These are phyloP conservation scores for Julus scandinavius DNA, from an alignment of 2,888 invertebrate genomes.

Conservation along the genomic window DNA sequence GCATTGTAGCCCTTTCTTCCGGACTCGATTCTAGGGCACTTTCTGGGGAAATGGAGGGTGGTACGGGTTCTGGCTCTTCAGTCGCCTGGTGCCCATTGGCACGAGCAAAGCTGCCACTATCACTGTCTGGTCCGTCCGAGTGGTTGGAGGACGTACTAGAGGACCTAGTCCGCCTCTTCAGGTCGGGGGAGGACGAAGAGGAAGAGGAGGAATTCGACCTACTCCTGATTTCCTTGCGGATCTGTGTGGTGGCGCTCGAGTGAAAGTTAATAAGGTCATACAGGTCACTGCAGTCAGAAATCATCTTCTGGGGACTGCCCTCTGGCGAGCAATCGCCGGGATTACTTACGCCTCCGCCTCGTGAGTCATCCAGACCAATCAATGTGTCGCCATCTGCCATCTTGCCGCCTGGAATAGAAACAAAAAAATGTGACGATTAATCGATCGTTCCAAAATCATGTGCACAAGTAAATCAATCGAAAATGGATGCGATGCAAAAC, in stretches of 20 bases:
- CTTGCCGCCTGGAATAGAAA: slow-evolving; percentile 31
- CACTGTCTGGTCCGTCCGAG: slow-evolving; percentile 53
- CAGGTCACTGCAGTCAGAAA: slow-evolving; percentile 57
- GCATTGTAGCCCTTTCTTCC: slow-evolving; percentile 46
- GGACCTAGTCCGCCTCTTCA: slow-evolving; percentile 49
- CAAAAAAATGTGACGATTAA: background rate
- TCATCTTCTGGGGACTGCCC: slow-evolving; percentile 55
- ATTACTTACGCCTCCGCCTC: slow-evolving; percentile 54
- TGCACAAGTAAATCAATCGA: background rate
- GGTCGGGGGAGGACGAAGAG: slow-evolving; percentile 20
- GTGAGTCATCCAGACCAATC: slow-evolving; percentile 51
- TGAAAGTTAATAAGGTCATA: slow-evolving; percentile 56
- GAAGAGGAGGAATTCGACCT: background rate
- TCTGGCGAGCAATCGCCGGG: slow-evolving; percentile 53
- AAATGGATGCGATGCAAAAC: background rate
- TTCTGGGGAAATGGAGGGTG: slow-evolving; percentile 41
- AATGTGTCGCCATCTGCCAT: slow-evolving; percentile 54
- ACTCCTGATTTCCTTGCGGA: background rate
- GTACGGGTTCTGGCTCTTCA: background rate
- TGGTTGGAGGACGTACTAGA: slow-evolving; percentile 48
- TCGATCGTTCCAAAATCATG: background rate
- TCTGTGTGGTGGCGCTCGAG: slow-evolving; percentile 54
- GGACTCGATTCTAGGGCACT: slow-evolving; percentile 54
- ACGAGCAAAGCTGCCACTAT: slow-evolving; percentile 53
- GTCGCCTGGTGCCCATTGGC: slow-evolving; percentile 53